phyloP scores from a whole-genome alignment of 2,888 invertebrate species.

The Seira sanloemensis region DNA sequence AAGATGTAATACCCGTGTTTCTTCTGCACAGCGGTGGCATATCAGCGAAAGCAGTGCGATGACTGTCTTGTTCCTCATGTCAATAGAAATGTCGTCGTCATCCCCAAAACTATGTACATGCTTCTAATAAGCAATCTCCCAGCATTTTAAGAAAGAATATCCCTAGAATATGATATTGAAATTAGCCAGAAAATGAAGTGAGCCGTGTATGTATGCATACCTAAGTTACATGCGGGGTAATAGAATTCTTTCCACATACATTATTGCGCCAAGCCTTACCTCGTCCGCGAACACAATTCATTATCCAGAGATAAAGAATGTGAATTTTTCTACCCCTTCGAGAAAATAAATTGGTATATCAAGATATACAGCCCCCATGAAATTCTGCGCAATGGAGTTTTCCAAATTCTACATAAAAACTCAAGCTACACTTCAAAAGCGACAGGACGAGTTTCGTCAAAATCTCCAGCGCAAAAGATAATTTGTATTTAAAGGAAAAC shows the following conservation, averaged over 20 bases:
- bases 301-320: not conserved
- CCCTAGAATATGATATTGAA: not conserved
- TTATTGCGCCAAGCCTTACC: too few relatives aligned
- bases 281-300: too few relatives aligned
- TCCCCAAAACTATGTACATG: not conserved
- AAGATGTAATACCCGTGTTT: slow-evolving; percentile 64
- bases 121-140: not conserved
- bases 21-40: slow-evolving; percentile 15
- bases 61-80: not conserved
- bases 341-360: not conserved
- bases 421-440: not conserved
- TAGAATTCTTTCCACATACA: not conserved
- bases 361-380: too few relatives aligned
- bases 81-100: not conserved
- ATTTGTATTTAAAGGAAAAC: not conserved
- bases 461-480: not conserved
- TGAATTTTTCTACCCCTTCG: not conserved
- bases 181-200: not conserved
- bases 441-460: not conserved
- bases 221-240: not conserved
- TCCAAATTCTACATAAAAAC: not conserved
- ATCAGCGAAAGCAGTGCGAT: slow-evolving; percentile 17
- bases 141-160: too few relatives aligned
- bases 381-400: too few relatives aligned
- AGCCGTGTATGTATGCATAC: not conserved